Conservation (phyloP, 2,113 vertebrate genomes). For the Coptodon rendalli region DNA sequence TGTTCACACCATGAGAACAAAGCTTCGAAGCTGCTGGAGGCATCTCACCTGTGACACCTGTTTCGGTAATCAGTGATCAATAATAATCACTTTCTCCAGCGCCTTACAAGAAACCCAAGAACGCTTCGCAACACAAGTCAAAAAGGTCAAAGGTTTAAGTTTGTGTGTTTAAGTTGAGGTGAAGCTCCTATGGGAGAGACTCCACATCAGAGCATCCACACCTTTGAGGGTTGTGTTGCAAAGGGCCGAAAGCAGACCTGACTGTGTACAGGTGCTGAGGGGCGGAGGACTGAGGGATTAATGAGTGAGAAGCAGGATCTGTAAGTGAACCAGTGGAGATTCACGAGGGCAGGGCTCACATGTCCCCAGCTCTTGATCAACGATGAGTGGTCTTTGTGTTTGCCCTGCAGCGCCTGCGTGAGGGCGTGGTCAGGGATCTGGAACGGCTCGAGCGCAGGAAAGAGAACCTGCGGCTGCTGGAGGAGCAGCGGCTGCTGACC, state of each 20-base stretch:
- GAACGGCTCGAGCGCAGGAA: conserved; percentile 82
- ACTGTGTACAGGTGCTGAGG: neutral
- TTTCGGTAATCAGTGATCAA: neutral
- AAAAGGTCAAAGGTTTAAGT: neutral
- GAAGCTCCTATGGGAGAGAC: accelerated
- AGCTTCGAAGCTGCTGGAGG: neutral
- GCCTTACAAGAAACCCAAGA: neutral
- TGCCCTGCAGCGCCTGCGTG: conserved; percentile 78
- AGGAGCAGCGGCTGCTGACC: conserved; percentile 84
- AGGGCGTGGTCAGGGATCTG: conserved; percentile 85
- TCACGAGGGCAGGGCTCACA: neutral
- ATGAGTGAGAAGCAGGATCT: neutral
- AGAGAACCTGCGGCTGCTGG: conserved; percentile 80
- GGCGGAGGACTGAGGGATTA: neutral
- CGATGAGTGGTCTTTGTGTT: neutral
- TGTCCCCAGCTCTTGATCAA: neutral
- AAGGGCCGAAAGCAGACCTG: neutral
- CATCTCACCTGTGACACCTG: neutral
- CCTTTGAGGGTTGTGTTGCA: neutral
- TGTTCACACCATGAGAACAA: neutral
- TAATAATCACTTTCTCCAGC: neutral
- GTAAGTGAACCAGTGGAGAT: neutral
- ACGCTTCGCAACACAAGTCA: neutral
- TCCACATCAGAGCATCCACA: too few species aligned
- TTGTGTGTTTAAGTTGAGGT: neutral